Base-by-base conservation (phyloP, 2,113 vertebrate species). In the Grammatotria lemairii region DNA sequence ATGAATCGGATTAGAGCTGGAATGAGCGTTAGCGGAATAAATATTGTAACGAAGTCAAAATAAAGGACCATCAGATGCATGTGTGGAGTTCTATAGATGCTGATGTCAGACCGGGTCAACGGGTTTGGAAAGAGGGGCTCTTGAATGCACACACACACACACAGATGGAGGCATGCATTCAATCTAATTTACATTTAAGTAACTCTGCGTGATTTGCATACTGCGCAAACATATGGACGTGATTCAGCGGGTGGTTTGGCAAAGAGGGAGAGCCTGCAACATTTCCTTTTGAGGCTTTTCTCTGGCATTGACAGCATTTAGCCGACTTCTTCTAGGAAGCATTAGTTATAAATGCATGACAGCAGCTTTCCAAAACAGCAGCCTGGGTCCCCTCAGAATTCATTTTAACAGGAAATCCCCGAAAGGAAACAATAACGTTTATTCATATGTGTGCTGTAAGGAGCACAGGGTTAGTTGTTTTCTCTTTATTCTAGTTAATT, bases 201-300 rank as follows among this genome's bases (percentile, higher is more conserved):
- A 84, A 85, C 87, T 47, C 73, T 1, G 14, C 9, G 7, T 54
- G 51, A 93, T 95, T 94, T 92, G 85, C 91, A 94, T 95, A 91
- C 84, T 82, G 90, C 92, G 89, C 92, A 93, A 94, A 94, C 87
- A 87, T 78, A 86, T 91, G 91, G 85, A 63, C 47, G 49, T 78
- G 88, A 93, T 90, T 93, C 51, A 81, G 83, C 40, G 57, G 73
- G 90, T 58, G 88, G 91, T 92, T 92, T 93, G 92, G 91, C 88
- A 75, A 35, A 78, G 85, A 82, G 87, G 83, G 75, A 86, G 73
- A 87, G 89, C 79, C 83, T 57, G 86, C 60, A 47, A 70, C 83
- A 70, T 83, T 91, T 93, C 88, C 93, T 90, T 88, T 82, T 57
- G 85, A 90, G 82, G 84, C 90, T 75, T 88, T 51, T 84, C 40